Percentiles rank a stretch among this genome's conserved stretches.
Evolutionary conservation across 2,113 vertebrate genomes (phyloP).

Genomic region (Motacilla alba): DNA sequence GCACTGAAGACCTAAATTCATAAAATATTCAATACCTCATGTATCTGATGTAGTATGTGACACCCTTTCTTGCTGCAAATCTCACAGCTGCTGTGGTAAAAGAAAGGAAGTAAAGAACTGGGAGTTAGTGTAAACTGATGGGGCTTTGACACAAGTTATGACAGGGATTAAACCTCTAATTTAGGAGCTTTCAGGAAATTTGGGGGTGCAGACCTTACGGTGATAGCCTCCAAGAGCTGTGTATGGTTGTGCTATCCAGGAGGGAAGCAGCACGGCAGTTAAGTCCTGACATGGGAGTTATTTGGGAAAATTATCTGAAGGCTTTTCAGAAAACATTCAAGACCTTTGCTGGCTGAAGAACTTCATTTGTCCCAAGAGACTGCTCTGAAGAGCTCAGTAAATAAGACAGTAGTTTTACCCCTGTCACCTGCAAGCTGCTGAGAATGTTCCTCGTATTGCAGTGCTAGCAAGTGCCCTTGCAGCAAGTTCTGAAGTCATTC

Average conservation of each 20-base stretch:
- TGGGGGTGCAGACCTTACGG: neutral
- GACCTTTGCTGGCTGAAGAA: neutral
- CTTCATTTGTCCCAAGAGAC: neutral
- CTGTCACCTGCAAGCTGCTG: neutral
- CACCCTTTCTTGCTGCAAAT: neutral
- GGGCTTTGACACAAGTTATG: neutral
- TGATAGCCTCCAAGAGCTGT: neutral
- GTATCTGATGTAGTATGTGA: neutral
- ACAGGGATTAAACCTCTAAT: neutral
- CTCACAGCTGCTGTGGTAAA: neutral
- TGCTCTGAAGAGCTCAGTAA: neutral
- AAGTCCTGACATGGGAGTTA: neutral
- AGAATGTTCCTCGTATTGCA: neutral
- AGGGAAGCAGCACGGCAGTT: neutral
- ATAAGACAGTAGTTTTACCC: neutral
- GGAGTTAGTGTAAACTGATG: neutral
- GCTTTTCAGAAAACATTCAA: neutral
- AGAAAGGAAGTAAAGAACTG: neutral
- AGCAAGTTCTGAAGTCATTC: neutral
- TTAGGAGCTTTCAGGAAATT: neutral
- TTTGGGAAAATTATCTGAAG: neutral
- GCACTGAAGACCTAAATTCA: neutral
- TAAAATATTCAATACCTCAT: slow-evolving; percentile 33
- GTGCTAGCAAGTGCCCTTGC: neutral
- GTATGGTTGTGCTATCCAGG: neutral